Percentiles rank a stretch among this genome's conserved stretches.
Evolutionary conservation across 1,140 invertebrate genomes (phyloP).

Genomic region (Danaus plexippus): DNA sequence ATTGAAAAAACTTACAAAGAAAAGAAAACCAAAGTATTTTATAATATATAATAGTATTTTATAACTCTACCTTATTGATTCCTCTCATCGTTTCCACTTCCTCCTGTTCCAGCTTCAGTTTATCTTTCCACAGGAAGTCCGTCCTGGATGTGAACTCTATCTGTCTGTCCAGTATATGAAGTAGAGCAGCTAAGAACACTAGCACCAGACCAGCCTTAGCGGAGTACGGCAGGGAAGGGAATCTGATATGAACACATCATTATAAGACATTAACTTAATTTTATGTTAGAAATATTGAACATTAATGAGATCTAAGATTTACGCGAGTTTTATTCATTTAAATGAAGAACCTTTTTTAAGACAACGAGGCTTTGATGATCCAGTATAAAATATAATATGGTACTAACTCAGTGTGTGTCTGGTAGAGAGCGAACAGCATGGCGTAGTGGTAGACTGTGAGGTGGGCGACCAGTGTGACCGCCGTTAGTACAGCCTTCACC

Average conservation of each 20-base stretch:
- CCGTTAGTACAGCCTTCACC: conserved; percentile 85
- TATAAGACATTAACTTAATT: too few relatives aligned
- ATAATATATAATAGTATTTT: too few relatives aligned
- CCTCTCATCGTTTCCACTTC: conserved; percentile 95
- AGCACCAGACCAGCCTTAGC: conserved; percentile 76
- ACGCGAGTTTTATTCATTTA: too few relatives aligned
- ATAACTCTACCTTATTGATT: conserved; percentile 83
- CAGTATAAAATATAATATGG: conserved; percentile 3
- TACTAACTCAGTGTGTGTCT: conserved; percentile 74
- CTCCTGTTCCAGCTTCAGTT: conserved; percentile 91
- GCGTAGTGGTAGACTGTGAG: conserved; percentile 76
- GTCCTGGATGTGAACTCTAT: conserved; percentile 89
- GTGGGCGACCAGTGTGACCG: conserved; percentile 76
- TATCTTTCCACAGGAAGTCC: conserved; percentile 94
- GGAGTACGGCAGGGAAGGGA: conserved; percentile 77
- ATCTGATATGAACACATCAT: conserved; percentile 64
- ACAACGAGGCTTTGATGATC: too few relatives aligned
- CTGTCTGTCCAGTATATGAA: conserved; percentile 87
- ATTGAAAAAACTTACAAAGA: conserved; percentile 1
- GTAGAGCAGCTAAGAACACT: conserved; percentile 75
- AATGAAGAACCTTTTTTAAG: too few relatives aligned
- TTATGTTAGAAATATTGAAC: too few relatives aligned
- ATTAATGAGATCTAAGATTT: too few relatives aligned
- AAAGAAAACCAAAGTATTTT: too few relatives aligned
- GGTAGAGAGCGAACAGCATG: conserved; percentile 76